Evolutionary conservation across 2,113 vertebrate species (phyloP), one percentile per base, ranked within the genome.

Genomic region (Dascyllus trimaculatus): DNA sequence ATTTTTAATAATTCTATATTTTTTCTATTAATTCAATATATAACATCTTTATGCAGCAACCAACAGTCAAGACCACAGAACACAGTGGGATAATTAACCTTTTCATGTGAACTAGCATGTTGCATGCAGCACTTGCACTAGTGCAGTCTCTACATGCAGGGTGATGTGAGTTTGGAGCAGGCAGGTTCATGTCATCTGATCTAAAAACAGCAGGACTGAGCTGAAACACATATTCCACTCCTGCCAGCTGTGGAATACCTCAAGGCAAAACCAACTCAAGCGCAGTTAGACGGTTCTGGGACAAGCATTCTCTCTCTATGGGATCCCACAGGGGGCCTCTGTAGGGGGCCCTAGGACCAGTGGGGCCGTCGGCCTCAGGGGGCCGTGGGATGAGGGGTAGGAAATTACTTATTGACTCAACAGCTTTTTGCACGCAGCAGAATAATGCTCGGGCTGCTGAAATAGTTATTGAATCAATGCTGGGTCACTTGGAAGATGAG

Each of bases 401-500:
- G 65, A 80, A 82, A 84, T 80, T 35, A 57, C 52, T 46, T 82
- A 76, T 82, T 9, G 60, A 89, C 81, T 75, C 49, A 84, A 49
- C 1, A 0, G 32, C 52, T 61, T 35, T 57, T 78, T 82, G 75
- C 29, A 25, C 66, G 52, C 57, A 17, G 32, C 49, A 74, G 38
- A 11, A 4, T 40, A 1, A 66, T 43, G 45, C 38, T 56, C 0
- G 10, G 13, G 18, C 15, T 69, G 21, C 43, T 81, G 26, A 78
- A 71, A 71, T 53, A 21, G 57, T 69, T 72, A 57, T 35, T 43
- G 18, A 46, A 58, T 68, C 46, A 52, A 51, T 74, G 15, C 40
- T 71, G 73, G 73, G 60, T 75, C 83, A 76, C 17, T 60, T 61
- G 35, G 38, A 56, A 43, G 8, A 32, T 14, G 8, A 32, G 49